These are phyloP conservation scores for Idris sp. DNA, from an alignment of 1,140 invertebrate species.

Conservation along the genomic window DNA sequence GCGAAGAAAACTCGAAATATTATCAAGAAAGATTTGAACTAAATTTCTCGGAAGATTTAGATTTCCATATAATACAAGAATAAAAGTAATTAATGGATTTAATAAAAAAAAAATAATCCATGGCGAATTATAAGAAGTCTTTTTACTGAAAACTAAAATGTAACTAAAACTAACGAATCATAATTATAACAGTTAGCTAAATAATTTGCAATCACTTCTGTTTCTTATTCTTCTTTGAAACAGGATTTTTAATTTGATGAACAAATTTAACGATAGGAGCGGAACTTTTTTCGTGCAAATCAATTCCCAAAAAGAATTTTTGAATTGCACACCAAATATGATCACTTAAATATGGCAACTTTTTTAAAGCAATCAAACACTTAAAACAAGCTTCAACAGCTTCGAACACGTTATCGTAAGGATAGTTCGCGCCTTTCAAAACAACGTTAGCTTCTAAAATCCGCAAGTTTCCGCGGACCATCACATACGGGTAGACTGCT, in stretches of 20 bases:
- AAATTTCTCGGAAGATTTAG: slow-evolving; percentile 6
- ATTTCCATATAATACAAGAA: slow-evolving; percentile 10
- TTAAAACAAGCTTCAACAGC: slow-evolving; percentile 10
- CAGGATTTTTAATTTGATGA: no score
- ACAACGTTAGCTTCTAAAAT: no score
- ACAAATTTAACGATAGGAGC: neutral
- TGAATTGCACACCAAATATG: neutral
- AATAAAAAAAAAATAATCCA: no score
- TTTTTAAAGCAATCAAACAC: neutral
- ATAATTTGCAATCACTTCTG: neutral
- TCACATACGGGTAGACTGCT: no score
- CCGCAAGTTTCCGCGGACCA: no score
- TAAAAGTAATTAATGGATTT: slow-evolving; percentile 3
- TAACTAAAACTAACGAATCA: no score
- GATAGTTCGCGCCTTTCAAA: neutral
- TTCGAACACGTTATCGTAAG: neutral
- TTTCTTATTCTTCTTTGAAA: neutral
- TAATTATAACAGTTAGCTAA: no score
- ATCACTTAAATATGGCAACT: slow-evolving; percentile 4
- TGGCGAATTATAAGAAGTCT: no score
- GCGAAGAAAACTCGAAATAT: slow-evolving; percentile 7
- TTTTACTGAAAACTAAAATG: no score
- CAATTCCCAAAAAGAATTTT: neutral
- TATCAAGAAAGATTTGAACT: slow-evolving; percentile 4
- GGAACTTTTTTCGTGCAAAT: slow-evolving; percentile 1